These are phyloP conservation scores for Martes martes DNA, from an alignment of 2,113 vertebrate genomes.

Conservation along the genomic window DNA sequence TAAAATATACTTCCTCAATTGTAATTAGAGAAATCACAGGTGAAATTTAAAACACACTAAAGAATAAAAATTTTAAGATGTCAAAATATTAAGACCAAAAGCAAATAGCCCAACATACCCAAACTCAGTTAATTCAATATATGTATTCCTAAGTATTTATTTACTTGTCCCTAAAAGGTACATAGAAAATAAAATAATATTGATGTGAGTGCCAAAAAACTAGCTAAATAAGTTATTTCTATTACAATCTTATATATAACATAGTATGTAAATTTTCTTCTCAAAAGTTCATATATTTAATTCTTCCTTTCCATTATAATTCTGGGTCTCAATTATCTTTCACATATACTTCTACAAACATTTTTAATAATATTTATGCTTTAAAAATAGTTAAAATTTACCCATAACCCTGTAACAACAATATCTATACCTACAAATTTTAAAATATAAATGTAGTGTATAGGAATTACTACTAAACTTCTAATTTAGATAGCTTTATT, in stretches of 20 bases:
- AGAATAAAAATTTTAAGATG: background rate
- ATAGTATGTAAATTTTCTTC: background rate
- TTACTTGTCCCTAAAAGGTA: background rate
- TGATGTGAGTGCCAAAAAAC: background rate
- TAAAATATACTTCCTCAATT: background rate
- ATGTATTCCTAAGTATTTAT: background rate
- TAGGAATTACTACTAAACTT: background rate
- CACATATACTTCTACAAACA: background rate
- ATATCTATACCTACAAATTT: background rate
- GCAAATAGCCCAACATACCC: background rate
- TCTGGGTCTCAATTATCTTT: background rate
- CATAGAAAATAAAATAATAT: background rate
- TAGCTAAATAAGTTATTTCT: background rate
- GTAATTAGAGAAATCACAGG: background rate
- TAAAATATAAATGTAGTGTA: background rate
- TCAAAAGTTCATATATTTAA: background rate
- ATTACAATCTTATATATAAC: background rate
- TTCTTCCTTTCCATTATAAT: background rate
- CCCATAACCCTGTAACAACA: background rate
- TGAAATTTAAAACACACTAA: background rate
- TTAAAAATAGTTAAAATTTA: background rate
- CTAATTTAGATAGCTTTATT: background rate
- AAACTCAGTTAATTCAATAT: background rate
- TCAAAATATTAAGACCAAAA: background rate
- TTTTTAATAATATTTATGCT: background rate